phyloP scores from a whole-genome alignment of 2,797 vertebrate genomes.

The Lagorchestes hirsutus region DNA sequence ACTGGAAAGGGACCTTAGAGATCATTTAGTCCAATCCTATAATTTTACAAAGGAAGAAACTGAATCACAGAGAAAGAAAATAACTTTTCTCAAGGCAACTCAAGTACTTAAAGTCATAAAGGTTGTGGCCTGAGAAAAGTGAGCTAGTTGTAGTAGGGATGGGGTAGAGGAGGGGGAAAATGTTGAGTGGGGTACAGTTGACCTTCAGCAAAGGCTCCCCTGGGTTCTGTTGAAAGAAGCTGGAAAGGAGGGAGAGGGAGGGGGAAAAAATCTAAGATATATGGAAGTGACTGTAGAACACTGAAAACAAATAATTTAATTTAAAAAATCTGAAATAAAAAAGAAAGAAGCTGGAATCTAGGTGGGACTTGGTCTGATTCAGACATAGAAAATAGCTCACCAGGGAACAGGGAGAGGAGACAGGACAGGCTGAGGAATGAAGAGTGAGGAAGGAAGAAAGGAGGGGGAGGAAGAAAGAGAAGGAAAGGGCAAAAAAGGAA shows the following conservation, averaged over 20 bases:
- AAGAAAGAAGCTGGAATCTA: background rate
- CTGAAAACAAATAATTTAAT: too few relatives aligned
- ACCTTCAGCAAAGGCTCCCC: background rate
- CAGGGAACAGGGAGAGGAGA: background rate
- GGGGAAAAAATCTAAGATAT: too few relatives aligned
- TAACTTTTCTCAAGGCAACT: background rate
- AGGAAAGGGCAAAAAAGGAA: background rate
- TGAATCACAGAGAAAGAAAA: background rate
- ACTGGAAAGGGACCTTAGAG: background rate
- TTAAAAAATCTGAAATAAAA: too few relatives aligned
- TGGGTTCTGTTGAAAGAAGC: background rate
- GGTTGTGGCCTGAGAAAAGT: background rate
- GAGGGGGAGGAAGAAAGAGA: background rate
- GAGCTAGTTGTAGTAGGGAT: background rate
- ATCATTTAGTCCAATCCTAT: background rate
- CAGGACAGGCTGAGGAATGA: background rate
- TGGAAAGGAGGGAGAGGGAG: background rate
- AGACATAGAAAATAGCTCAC: background rate
- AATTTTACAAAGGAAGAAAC: rapidly evolving
- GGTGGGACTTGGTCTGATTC: background rate
- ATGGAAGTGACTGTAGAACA: too few relatives aligned
- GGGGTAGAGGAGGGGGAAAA: background rate
- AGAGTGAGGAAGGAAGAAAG: background rate
- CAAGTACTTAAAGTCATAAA: background rate
- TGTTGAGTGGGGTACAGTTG: background rate